These are phyloP conservation scores for Chironomus tepperi DNA, from an alignment of 1,140 invertebrate species.

Conservation along the genomic window DNA sequence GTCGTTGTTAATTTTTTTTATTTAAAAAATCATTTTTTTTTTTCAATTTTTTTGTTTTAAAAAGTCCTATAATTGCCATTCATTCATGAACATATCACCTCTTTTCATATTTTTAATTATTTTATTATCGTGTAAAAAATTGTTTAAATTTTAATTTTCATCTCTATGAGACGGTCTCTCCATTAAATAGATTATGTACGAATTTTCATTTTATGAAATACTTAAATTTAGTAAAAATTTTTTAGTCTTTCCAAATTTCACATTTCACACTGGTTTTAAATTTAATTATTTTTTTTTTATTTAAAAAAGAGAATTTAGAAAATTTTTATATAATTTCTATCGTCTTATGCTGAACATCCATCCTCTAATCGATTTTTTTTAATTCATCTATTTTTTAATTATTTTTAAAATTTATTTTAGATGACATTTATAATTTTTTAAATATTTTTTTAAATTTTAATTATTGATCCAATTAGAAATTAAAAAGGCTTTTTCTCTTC, in stretches of 20 bases:
- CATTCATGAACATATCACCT: slow-evolving; percentile 1
- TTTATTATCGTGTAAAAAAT: neutral
- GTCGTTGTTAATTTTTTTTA: too few species aligned
- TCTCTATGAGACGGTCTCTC: too few species aligned
- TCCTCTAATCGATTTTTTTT: neutral
- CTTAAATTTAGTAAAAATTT: neutral
- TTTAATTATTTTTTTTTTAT: neutral
- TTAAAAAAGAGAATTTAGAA: neutral
- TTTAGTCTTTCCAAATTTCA: slow-evolving; percentile 23
- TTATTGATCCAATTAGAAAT: slow-evolving; percentile 22
- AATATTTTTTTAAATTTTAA: neutral
- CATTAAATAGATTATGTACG: too few species aligned
- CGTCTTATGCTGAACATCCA: neutral
- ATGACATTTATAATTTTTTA: neutral
- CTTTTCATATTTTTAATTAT: neutral
- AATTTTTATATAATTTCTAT: too few species aligned
- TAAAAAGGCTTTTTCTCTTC: slow-evolving; percentile 15
- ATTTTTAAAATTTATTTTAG: neutral
- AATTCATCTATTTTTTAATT: neutral
- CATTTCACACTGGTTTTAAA: slow-evolving; percentile 10
- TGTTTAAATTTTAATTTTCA: neutral
- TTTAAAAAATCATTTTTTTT: neutral
- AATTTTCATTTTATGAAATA: too few species aligned
- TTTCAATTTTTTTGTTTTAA: neutral
- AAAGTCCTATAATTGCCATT: slow-evolving; percentile 13